A percentile compares a stretch with the other conserved stretches of the same genome.
Conservation (phyloP, 1,140 invertebrate species). For the Heliconius eleuchia region DNA sequence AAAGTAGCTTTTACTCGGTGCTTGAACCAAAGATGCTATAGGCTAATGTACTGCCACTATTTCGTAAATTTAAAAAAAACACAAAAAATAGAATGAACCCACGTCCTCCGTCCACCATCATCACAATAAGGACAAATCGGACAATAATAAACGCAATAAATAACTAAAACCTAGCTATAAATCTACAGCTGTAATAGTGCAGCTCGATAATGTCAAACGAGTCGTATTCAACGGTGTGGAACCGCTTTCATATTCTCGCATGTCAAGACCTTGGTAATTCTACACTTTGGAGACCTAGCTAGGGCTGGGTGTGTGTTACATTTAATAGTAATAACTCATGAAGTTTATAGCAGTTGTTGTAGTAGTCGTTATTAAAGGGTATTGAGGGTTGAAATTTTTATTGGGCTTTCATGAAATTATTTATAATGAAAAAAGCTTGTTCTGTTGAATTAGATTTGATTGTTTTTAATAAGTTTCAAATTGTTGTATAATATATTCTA, state of each 20-base stretch:
- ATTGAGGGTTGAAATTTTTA: not conserved
- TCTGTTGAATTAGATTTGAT: too few relatives aligned
- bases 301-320: slow-evolving; percentile 1
- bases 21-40: too few relatives aligned
- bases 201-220: slow-evolving; percentile 35
- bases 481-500: too few relatives aligned
- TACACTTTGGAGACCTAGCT: slow-evolving; percentile 9
- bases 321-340: slow-evolving; percentile 15
- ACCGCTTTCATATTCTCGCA: slow-evolving; percentile 41
- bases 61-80: not conserved
- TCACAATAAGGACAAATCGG: slow-evolving; percentile 4
- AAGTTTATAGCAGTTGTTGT: slow-evolving; percentile 2
- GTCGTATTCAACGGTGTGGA: slow-evolving; percentile 34
- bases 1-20: too few relatives aligned
- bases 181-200: not conserved
- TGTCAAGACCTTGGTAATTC: slow-evolving; percentile 38
- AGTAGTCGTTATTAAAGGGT: not conserved
- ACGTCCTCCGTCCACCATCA: not conserved
- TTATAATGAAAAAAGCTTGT: too few relatives aligned
- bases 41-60: too few relatives aligned
- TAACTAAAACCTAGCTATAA: not conserved
- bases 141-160: slow-evolving; percentile 13
- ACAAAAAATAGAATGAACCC: not conserved
- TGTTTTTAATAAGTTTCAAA: too few relatives aligned
- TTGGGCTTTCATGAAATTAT: too few relatives aligned